Percentiles rank a stretch among this genome's conserved stretches.
phyloP scores from a whole-genome alignment of 2,797 vertebrate genomes.

The Manis pentadactyla region DNA sequence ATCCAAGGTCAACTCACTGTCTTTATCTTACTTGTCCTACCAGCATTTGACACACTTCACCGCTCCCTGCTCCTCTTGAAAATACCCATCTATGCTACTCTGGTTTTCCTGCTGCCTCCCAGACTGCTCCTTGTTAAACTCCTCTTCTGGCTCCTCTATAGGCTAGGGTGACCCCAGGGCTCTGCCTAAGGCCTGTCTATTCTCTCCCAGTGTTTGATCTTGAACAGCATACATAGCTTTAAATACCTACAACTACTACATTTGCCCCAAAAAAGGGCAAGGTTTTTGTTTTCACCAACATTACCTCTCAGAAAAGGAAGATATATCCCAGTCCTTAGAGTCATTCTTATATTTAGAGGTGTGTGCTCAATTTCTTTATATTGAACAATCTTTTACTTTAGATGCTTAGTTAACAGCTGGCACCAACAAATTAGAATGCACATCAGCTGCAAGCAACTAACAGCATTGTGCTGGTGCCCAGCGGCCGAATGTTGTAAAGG shows the following conservation, averaged over 20 bases:
- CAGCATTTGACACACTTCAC: not conserved
- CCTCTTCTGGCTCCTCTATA: not conserved
- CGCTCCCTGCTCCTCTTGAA: not conserved
- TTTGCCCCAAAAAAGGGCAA: not conserved
- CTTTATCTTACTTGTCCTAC: not conserved
- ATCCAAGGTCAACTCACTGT: not conserved
- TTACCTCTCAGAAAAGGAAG: not conserved
- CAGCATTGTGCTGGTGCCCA: not conserved
- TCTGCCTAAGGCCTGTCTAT: not conserved
- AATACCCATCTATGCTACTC: not conserved
- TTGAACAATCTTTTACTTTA: constrained; percentile 39
- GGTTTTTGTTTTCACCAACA: not conserved
- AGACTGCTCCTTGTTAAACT: not conserved
- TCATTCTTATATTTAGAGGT: not conserved
- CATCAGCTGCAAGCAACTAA: constrained; percentile 13
- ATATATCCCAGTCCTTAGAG: not conserved
- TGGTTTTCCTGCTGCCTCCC: not conserved
- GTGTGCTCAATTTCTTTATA: constrained; percentile 37
- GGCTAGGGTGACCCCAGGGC: not conserved
- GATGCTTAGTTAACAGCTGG: not conserved
- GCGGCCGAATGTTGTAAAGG: not conserved
- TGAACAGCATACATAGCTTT: not conserved
- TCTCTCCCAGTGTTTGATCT: not conserved
- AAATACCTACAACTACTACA: not conserved
- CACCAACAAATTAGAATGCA: constrained; percentile 27